These are phyloP conservation scores for Aporrectodea caliginosa DNA, from an alignment of 1,140 invertebrate species.

Conservation along the genomic window DNA sequence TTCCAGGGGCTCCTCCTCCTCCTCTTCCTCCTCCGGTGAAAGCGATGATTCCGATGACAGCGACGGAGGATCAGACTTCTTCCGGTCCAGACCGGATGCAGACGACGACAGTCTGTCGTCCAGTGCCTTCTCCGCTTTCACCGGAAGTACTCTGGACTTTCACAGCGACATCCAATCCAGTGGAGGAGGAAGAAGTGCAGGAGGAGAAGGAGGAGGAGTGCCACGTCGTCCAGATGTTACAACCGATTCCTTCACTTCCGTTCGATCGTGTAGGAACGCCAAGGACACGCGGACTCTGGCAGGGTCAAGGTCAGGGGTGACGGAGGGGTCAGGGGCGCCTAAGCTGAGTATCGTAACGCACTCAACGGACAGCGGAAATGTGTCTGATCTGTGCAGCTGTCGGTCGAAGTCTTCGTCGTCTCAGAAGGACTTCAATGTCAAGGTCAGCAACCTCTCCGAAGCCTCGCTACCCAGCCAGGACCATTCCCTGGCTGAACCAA, in stretches of 20 bases:
- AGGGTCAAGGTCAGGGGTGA: too few species aligned
- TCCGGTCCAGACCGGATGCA: background rate
- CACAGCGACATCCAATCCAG: too few species aligned
- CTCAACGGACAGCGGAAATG: background rate
- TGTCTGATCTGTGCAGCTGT: background rate
- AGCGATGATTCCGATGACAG: conserved; percentile 1
- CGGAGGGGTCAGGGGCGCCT: background rate
- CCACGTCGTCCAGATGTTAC: too few species aligned
- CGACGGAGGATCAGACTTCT: background rate
- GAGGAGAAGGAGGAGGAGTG: background rate
- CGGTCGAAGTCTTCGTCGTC: background rate
- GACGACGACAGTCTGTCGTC: background rate
- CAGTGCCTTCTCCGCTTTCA: background rate
- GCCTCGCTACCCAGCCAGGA: background rate
- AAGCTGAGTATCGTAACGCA: background rate
- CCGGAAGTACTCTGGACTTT: background rate
- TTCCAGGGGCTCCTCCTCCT: background rate
- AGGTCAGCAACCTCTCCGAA: background rate
- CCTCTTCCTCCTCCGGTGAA: too few species aligned
- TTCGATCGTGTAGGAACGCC: background rate
- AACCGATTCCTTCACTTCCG: background rate
- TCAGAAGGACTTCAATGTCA: background rate
- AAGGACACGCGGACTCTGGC: too few species aligned
- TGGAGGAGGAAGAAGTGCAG: background rate
- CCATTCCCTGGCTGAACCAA: background rate